Evolutionary conservation across 2,113 vertebrate genomes (phyloP).

Genomic region (Gobius niger): DNA sequence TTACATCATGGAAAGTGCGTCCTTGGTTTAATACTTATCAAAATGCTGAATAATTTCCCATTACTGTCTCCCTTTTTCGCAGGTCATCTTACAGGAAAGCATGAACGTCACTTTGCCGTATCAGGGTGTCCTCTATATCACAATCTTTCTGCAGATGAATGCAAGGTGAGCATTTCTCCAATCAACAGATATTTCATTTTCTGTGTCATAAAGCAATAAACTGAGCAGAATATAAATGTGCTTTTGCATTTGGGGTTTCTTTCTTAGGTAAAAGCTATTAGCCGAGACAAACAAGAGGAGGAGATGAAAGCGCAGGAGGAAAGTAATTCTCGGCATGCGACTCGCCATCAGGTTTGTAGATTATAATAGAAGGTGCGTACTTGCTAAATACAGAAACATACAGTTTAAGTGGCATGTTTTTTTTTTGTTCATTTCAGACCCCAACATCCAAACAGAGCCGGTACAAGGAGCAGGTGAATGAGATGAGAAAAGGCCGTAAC

Average conservation of each 20-base stretch:
- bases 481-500: constrained; percentile 95
- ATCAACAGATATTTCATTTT: too few species aligned
- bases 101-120: constrained; percentile 97
- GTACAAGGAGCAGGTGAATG: constrained; percentile 96
- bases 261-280: constrained; percentile 91
- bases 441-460: constrained; percentile 91
- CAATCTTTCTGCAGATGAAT: constrained; percentile 97
- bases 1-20: neutral
- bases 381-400: neutral
- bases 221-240: too few species aligned
- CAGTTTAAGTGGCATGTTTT: neutral
- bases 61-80: neutral
- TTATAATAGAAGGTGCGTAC: neutral
- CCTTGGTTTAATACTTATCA: neutral
- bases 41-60: neutral
- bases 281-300: constrained; percentile 96
- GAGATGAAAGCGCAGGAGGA: constrained; percentile 91
- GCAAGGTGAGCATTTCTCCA: constrained; percentile 81
- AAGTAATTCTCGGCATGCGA: constrained; percentile 91
- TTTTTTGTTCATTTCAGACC: constrained; percentile 71
- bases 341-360: constrained; percentile 88
- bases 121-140: constrained; percentile 97
- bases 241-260: neutral
- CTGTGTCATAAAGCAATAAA: too few species aligned
- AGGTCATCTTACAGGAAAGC: constrained; percentile 98